Percentiles rank a stretch among this genome's conserved stretches.
phyloP scores from a whole-genome alignment of 2,113 vertebrate species.

The Saguinus midas region DNA sequence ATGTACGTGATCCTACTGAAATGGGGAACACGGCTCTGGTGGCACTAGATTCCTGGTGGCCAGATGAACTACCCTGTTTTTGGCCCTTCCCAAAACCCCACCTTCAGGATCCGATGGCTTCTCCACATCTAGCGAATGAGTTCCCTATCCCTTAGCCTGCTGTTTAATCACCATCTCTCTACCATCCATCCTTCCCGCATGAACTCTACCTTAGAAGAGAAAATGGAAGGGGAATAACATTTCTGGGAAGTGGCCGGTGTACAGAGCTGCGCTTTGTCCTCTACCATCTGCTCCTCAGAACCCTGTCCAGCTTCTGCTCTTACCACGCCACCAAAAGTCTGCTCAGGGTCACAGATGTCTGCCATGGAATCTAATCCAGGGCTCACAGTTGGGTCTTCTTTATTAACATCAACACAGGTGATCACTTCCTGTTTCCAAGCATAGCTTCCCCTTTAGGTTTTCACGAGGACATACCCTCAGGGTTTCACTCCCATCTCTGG shows the following conservation, averaged over 20 bases:
- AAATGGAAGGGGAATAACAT: not conserved
- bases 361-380: not conserved
- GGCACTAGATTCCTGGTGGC: not conserved
- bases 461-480: not conserved
- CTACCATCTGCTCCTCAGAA: too few species aligned
- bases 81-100: not conserved
- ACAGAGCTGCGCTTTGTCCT: not conserved
- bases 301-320: not conserved
- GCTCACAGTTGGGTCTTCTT: not conserved
- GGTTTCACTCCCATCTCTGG: not conserved
- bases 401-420: not conserved
- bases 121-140: not conserved
- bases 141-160: not conserved
- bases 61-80: not conserved
- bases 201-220: not conserved
- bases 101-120: not conserved
- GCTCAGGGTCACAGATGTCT: not conserved
- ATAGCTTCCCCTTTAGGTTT: not conserved
- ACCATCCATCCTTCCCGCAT: not conserved
- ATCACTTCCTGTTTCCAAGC: not conserved
- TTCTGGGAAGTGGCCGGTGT: too few species aligned
- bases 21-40: not conserved
- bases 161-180: not conserved
- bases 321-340: not conserved
- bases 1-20: too few species aligned